Percentiles rank a stretch among this genome's conserved stretches.
Evolutionary conservation across 1,140 invertebrate species (phyloP).

Genomic region (Chlorops oryzae): DNA sequence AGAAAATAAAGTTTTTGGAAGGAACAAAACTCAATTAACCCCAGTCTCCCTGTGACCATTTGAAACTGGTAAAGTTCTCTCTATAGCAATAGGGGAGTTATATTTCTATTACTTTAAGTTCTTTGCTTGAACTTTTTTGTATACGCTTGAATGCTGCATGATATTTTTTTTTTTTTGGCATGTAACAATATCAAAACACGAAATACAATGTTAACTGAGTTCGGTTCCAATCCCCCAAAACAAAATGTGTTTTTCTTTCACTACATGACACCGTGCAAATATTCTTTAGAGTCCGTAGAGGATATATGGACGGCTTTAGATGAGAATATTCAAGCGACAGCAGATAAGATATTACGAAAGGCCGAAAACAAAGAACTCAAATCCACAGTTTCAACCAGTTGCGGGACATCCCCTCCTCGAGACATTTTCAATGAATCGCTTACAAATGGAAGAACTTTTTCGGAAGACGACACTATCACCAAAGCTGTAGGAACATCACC

Average conservation of each 20-base stretch:
- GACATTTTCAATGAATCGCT: slow-evolving; percentile 41
- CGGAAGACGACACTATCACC: not conserved
- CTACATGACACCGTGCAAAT: not conserved
- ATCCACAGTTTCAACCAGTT: slow-evolving; percentile 52
- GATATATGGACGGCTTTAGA: slow-evolving; percentile 46
- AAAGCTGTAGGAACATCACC: slow-evolving; percentile 71
- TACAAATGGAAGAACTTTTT: not conserved
- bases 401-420: slow-evolving; percentile 53
- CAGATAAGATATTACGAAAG: slow-evolving; percentile 33
- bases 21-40: slow-evolving; percentile 54
- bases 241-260: not conserved
- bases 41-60: too few species aligned
- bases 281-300: slow-evolving; percentile 38
- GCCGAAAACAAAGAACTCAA: slow-evolving; percentile 16
- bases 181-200: too few species aligned
- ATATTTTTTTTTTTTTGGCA: too few species aligned
- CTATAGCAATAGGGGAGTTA: too few species aligned
- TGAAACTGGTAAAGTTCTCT: too few species aligned
- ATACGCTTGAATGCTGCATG: too few species aligned
- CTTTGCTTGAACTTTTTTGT: too few species aligned
- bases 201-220: slow-evolving; percentile 3
- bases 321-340: slow-evolving; percentile 43
- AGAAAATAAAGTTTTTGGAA: slow-evolving; percentile 68
- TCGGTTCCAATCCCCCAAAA: slow-evolving; percentile 8
- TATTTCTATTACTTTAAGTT: too few species aligned